Evolutionary conservation across 1,140 invertebrate genomes (phyloP).

Genomic region (Lepidurus apus): DNA sequence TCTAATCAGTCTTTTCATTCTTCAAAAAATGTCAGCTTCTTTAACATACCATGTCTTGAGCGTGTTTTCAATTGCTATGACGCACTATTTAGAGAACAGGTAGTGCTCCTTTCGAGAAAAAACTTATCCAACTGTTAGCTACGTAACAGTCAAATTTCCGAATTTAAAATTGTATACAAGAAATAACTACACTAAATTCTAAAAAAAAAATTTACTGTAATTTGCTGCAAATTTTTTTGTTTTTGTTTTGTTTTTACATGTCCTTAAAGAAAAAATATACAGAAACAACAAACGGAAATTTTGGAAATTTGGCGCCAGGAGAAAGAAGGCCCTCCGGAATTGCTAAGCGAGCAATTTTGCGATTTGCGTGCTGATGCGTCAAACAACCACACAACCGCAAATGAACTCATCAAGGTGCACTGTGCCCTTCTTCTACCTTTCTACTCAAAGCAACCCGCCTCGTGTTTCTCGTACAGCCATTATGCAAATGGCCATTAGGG

Average conservation of each 20-base stretch:
- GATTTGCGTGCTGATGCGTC: neutral
- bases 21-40: neutral
- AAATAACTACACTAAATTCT: too few species aligned
- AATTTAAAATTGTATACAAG: too few species aligned
- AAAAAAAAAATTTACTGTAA: too few species aligned
- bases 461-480: slow-evolving; percentile 14
- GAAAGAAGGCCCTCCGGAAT: neutral
- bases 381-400: slow-evolving; percentile 10
- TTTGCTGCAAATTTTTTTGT: too few species aligned
- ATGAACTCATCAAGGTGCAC: neutral
- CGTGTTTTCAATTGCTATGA: neutral
- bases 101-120: too few species aligned
- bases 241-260: too few species aligned
- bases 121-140: too few species aligned
- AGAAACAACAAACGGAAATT: neutral
- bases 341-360: neutral
- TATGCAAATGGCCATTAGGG: slow-evolving; percentile 18
- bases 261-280: too few species aligned
- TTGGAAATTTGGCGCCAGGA: neutral
- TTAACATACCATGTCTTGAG: neutral
- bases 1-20: neutral
- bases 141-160: too few species aligned
- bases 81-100: too few species aligned
- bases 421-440: slow-evolving; percentile 11
- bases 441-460: slow-evolving; percentile 17